These are phyloP conservation scores for Drosophila anceps DNA, from an alignment of 2,888 invertebrate species.

Conservation along the genomic window DNA sequence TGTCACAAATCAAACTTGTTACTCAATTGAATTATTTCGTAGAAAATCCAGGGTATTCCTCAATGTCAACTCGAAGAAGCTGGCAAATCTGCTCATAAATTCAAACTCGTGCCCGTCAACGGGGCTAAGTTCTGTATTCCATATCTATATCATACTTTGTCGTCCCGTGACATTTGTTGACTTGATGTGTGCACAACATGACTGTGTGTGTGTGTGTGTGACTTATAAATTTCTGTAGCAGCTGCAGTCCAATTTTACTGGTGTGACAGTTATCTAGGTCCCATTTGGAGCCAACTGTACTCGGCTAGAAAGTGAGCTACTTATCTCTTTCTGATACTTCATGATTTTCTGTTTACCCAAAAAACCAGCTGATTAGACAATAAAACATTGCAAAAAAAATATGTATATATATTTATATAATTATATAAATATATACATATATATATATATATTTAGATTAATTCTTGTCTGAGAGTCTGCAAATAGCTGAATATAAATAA, in stretches of 20 bases:
- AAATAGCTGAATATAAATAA: neutral
- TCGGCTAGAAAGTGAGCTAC: constrained; percentile 8
- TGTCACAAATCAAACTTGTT: neutral
- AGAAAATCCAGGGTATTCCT: constrained; percentile 7
- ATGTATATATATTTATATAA: constrained; percentile 3
- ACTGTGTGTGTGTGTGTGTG: constrained; percentile 1
- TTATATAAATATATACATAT: neutral
- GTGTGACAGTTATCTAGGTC: constrained; percentile 50
- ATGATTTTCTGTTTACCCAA: constrained; percentile 28
- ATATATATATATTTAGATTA: constrained; percentile 10
- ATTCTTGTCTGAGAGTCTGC: constrained; percentile 12
- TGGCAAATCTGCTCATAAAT: constrained; percentile 61
- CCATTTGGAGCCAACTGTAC: constrained; percentile 12
- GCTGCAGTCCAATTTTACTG: constrained; percentile 53
- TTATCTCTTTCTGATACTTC: constrained; percentile 39
- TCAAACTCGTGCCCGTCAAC: constrained; percentile 63
- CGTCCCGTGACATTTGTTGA: constrained; percentile 69
- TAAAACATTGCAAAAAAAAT: constrained; percentile 23
- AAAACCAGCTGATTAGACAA: constrained; percentile 11
- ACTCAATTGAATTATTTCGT: constrained; percentile 2
- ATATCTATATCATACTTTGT: constrained; percentile 50
- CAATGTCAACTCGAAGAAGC: constrained; percentile 13
- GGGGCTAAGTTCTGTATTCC: constrained; percentile 16
- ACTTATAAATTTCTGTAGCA: constrained; percentile 55
- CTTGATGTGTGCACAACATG: constrained; percentile 15